Evolutionary conservation across 2,797 vertebrate species (phyloP).

Genomic region (Rhynchotus rufescens): DNA sequence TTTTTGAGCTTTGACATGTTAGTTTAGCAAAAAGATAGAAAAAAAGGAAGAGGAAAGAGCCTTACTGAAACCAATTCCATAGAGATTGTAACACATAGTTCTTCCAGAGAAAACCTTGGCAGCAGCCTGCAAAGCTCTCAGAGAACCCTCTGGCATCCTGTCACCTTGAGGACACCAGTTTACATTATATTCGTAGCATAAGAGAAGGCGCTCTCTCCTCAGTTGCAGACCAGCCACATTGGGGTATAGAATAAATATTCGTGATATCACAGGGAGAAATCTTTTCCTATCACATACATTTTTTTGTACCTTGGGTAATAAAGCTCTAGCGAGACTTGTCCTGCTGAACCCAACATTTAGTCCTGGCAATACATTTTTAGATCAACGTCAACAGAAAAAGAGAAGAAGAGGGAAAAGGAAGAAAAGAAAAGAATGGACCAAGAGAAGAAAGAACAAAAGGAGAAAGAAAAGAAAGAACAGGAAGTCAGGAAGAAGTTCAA

Average conservation of each 20-base stretch:
- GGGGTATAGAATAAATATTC: not conserved
- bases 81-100: not conserved
- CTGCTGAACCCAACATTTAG: not conserved
- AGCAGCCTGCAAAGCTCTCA: not conserved
- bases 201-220: not conserved
- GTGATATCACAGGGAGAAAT: not conserved
- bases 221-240: not conserved
- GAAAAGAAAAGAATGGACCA: conserved; percentile 87
- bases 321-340: not conserved
- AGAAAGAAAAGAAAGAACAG: conserved; percentile 93
- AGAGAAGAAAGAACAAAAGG: conserved; percentile 91
- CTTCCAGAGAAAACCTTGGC: not conserved
- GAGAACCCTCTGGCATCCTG: not conserved
- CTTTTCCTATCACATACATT: not conserved
- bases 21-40: not conserved
- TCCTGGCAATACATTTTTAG: conserved; percentile 50
- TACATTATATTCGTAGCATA: not conserved
- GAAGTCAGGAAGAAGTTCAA: conserved; percentile 93
- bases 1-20: not conserved
- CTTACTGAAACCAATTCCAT: not conserved
- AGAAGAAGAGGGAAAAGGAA: conserved; percentile 86
- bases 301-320: not conserved
- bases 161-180: not conserved
- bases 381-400: conserved; percentile 73
- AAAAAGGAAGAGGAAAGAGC: not conserved